These are phyloP conservation scores for Dicentrarchus labrax DNA, from an alignment of 2,113 vertebrate genomes.

Conservation along the genomic window DNA sequence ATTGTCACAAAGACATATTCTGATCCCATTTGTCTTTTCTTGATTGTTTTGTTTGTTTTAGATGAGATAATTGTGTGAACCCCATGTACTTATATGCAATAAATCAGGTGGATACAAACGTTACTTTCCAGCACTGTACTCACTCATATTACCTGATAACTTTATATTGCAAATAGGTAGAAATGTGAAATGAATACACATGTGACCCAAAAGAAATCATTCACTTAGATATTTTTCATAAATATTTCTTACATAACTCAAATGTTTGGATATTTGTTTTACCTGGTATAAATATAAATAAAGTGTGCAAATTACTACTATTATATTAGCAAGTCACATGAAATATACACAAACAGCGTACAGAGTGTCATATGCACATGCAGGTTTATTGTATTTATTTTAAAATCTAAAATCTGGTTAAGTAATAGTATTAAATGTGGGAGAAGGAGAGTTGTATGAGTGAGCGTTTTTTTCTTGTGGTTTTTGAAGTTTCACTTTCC, in stretches of 20 bases:
- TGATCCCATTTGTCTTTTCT: not conserved
- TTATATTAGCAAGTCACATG: not conserved
- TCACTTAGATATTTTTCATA: too few species aligned
- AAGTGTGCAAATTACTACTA: not conserved
- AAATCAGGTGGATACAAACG: not conserved
- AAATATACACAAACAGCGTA: not conserved
- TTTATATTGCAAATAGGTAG: not conserved
- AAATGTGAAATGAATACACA: not conserved
- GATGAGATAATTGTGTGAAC: not conserved
- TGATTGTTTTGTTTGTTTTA: not conserved
- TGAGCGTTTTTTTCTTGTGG: conserved; percentile 10
- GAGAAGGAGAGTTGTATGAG: not conserved
- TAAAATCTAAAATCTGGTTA: not conserved
- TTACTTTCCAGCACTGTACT: not conserved
- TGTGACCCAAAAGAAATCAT: not conserved
- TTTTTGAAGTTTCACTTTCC: conserved; percentile 71
- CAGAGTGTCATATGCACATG: not conserved
- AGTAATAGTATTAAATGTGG: not conserved
- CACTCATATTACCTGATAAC: not conserved
- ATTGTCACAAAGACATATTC: not conserved
- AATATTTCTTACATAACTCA: too few species aligned
- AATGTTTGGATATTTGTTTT: not conserved
- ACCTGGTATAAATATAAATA: not conserved
- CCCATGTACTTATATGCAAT: not conserved
- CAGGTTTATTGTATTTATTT: not conserved